These are phyloP conservation scores for Thymelicus sylvestris DNA, from an alignment of 2,888 invertebrate species.

Conservation along the genomic window DNA sequence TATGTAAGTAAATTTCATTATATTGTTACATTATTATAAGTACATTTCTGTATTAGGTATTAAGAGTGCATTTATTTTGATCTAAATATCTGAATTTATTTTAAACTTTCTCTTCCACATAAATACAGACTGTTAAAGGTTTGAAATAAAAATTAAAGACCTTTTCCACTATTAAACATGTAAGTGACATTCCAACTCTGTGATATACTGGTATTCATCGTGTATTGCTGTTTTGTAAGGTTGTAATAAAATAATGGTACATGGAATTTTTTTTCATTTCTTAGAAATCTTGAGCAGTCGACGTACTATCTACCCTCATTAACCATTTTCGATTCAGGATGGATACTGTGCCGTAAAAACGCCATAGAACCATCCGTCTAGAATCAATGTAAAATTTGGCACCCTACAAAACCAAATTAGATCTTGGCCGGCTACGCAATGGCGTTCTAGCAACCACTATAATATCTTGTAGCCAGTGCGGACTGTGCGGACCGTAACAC, in stretches of 20 bases:
- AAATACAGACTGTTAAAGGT: not conserved
- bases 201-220: constrained; percentile 24
- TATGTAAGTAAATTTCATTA: not conserved
- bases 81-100: not conserved
- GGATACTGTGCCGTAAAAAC: no score
- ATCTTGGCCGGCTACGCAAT: no score
- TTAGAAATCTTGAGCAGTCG: not conserved
- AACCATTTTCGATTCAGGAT: no score
- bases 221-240: constrained; percentile 16
- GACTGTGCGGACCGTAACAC: no score
- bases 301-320: no score
- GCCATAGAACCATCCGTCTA: no score
- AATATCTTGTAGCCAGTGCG: no score
- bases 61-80: constrained; percentile 26
- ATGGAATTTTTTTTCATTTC: constrained; percentile 14
- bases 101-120: not conserved
- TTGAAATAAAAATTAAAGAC: not conserved
- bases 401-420: no score
- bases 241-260: constrained; percentile 31
- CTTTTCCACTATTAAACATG: not conserved
- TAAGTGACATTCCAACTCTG: constrained; percentile 23
- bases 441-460: no score
- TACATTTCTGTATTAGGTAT: not conserved
- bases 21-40: not conserved
- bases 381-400: no score